Evolutionary conservation across 1,140 invertebrate species (phyloP).

Genomic region (Drosophila orena): DNA sequence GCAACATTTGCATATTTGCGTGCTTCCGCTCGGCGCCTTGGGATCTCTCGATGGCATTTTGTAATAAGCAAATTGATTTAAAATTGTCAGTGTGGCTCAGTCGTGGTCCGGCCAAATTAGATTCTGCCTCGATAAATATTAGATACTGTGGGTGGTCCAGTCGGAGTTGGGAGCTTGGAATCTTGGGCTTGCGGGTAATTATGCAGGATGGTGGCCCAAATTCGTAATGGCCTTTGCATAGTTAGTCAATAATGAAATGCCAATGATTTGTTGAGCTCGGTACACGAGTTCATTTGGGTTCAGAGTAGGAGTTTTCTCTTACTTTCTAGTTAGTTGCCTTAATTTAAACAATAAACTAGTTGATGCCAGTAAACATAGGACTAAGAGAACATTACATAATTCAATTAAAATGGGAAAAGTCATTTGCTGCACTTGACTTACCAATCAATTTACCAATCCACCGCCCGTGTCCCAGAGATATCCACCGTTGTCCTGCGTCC

Average conservation of each 20-base stretch:
- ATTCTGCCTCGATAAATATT: constrained; percentile 68
- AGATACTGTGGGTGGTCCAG: constrained; percentile 32
- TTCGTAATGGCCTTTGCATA: constrained; percentile 12
- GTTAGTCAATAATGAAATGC: constrained; percentile 26
- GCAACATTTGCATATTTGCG: constrained; percentile 69
- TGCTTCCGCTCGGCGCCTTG: constrained; percentile 46
- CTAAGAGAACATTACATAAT: no score
- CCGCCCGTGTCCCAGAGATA: constrained; percentile 14
- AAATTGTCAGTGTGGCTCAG: constrained; percentile 70
- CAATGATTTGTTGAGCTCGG: constrained; percentile 21
- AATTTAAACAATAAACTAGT: neutral
- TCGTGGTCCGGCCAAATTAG: constrained; percentile 62
- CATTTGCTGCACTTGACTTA: constrained; percentile 21
- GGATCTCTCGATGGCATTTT: constrained; percentile 52
- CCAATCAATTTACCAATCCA: constrained; percentile 68
- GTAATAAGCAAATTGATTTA: constrained; percentile 79
- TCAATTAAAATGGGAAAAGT: no score
- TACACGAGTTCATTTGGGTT: constrained; percentile 3
- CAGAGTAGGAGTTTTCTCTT: no score
- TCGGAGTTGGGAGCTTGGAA: neutral
- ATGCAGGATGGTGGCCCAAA: constrained; percentile 9
- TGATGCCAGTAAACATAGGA: neutral
- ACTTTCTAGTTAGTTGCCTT: neutral
- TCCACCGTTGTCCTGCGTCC: constrained; percentile 5
- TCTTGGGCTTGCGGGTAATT: constrained; percentile 18